Evolutionary conservation across 2,888 invertebrate genomes (phyloP).

Genomic region (Drosophila neonasuta): DNA sequence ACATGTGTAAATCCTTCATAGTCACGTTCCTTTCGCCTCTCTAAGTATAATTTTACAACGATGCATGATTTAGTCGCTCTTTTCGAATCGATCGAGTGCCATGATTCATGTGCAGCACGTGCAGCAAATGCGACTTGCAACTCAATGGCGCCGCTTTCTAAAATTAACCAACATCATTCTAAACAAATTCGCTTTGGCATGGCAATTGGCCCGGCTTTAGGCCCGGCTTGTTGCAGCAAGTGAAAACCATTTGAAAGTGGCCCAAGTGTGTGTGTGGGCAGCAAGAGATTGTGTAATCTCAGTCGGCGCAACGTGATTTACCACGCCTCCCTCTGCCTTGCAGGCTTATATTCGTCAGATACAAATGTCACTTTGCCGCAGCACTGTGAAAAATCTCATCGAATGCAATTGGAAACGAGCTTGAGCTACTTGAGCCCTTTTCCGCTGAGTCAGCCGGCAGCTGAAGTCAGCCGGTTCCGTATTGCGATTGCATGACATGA

Average conservation of each 20-base stretch:
- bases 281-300: slow-evolving; percentile 9
- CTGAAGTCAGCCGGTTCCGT: slow-evolving; percentile 5
- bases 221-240: slow-evolving; percentile 52
- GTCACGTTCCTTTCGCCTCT: slow-evolving; percentile 63
- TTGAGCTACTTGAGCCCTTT: slow-evolving; percentile 31
- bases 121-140: slow-evolving; percentile 29
- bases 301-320: not conserved
- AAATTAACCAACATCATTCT: slow-evolving; percentile 43
- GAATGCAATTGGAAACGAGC: slow-evolving; percentile 18
- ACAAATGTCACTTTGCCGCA: not conserved
- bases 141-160: slow-evolving; percentile 40
- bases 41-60: slow-evolving; percentile 49
- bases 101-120: slow-evolving; percentile 58
- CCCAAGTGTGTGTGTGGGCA: slow-evolving; percentile 30
- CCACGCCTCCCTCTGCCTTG: not conserved
- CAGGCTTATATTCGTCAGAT: not conserved
- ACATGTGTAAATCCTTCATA: slow-evolving; percentile 65
- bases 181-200: slow-evolving; percentile 20
- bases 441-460: slow-evolving; percentile 45
- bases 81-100: slow-evolving; percentile 47
- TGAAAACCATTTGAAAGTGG: slow-evolving; percentile 71
- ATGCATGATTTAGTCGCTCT: slow-evolving; percentile 64
- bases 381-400: slow-evolving; percentile 21
- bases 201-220: too few species aligned
- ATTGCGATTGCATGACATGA: slow-evolving; percentile 47